A percentile compares a stretch with the other conserved stretches of the same genome.
Evolutionary conservation across 2,888 invertebrate species (phyloP).

Genomic region (Orchesella flavescens): DNA sequence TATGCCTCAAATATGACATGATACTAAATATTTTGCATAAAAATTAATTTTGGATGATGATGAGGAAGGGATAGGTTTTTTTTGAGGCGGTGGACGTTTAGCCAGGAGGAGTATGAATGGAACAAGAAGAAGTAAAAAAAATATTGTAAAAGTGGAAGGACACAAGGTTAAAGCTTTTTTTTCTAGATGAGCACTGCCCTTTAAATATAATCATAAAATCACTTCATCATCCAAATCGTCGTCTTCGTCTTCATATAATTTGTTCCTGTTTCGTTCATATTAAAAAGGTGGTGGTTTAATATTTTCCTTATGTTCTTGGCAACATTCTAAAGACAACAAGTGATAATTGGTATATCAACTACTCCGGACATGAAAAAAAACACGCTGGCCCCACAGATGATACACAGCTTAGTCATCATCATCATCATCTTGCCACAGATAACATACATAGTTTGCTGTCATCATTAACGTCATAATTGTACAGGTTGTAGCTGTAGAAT

Average conservation of each 20-base stretch:
- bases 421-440: too few species aligned
- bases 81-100: constrained; percentile 24
- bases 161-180: constrained; percentile 45
- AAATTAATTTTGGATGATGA: constrained; percentile 18
- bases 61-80: constrained; percentile 53
- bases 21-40: too few species aligned
- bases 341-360: too few species aligned
- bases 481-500: background rate
- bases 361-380: too few species aligned
- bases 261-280: background rate
- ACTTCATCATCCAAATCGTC: constrained; percentile 31
- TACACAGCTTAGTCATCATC: too few species aligned
- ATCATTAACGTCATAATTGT: too few species aligned
- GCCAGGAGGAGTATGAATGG: constrained; percentile 49
- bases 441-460: too few species aligned
- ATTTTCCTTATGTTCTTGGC: constrained; percentile 15
- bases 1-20: too few species aligned
- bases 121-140: constrained; percentile 21
- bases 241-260: constrained; percentile 18
- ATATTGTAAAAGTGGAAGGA: constrained; percentile 53
- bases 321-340: background rate
- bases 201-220: constrained; percentile 37
- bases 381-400: too few species aligned
- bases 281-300: too few species aligned
- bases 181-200: background rate